A percentile compares a stretch with the other conserved stretches of the same genome.
Conservation (phyloP, 2,888 invertebrate species). For the Acronicta leporina region DNA sequence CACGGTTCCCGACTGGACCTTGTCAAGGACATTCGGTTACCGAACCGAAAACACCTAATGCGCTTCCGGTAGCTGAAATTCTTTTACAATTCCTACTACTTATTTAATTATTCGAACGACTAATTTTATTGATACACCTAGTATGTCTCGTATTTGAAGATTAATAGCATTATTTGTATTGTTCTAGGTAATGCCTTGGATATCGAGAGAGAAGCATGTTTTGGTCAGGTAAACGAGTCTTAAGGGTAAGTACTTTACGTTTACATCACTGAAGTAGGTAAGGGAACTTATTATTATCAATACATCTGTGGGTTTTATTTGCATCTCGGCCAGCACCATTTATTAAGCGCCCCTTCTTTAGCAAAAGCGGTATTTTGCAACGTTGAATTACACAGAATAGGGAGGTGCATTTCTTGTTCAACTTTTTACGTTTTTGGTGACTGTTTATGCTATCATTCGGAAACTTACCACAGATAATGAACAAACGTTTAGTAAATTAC, state of each 20-base stretch:
- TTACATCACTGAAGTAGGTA: background rate
- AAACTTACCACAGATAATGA: too few relatives aligned
- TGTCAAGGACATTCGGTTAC: conserved; percentile 66
- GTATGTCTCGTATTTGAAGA: too few relatives aligned
- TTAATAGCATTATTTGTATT: conserved; percentile 19
- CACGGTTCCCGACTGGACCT: conserved; percentile 71
- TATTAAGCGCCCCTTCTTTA: too few relatives aligned
- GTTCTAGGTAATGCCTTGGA: conserved; percentile 28
- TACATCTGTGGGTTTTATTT: too few relatives aligned
- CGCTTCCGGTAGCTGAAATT: conserved; percentile 28
- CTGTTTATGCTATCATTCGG: too few relatives aligned
- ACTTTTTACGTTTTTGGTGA: too few relatives aligned
- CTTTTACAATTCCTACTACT: background rate
- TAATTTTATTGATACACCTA: too few relatives aligned
- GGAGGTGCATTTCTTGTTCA: too few relatives aligned
- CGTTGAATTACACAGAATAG: too few relatives aligned
- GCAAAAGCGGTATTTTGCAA: too few relatives aligned
- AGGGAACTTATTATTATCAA: background rate
- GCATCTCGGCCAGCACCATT: too few relatives aligned
- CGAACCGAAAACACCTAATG: conserved; percentile 31
- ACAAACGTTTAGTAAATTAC: too few relatives aligned
- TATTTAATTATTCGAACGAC: background rate
- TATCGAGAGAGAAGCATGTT: background rate
- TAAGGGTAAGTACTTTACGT: conserved; percentile 30
- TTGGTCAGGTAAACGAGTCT: conserved; percentile 25